Conservation (phyloP, 2,797 vertebrate genomes). For the Falco novaeseelandiae region DNA sequence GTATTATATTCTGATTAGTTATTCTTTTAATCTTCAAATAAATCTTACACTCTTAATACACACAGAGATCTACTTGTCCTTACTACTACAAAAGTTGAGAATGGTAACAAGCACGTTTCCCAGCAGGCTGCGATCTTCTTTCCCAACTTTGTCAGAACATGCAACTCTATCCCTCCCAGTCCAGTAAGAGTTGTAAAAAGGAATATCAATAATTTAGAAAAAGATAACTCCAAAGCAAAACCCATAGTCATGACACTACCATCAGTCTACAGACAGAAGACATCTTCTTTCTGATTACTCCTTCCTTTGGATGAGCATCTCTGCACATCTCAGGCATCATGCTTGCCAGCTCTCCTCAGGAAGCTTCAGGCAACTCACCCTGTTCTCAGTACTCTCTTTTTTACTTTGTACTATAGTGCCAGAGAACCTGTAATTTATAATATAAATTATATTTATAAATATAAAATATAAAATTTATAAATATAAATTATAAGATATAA, state of each 20-base stretch:
- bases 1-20: background rate
- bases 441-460: no score
- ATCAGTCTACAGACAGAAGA: background rate
- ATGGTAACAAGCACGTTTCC: background rate
- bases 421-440: background rate
- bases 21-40: background rate
- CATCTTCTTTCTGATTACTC: background rate
- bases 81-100: background rate
- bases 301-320: background rate
- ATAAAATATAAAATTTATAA: no score
- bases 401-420: background rate
- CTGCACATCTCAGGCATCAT: no score
- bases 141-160: background rate
- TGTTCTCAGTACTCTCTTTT: background rate
- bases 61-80: background rate
- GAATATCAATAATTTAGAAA: background rate
- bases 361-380: background rate
- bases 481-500: no score
- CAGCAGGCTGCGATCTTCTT: background rate
- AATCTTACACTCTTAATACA: background rate
- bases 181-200: background rate
- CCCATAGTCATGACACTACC: background rate
- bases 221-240: background rate
- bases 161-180: background rate
- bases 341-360: background rate